Base-by-base conservation (phyloP, 1,140 invertebrate species). In the Lamellibrachia luymesi region DNA sequence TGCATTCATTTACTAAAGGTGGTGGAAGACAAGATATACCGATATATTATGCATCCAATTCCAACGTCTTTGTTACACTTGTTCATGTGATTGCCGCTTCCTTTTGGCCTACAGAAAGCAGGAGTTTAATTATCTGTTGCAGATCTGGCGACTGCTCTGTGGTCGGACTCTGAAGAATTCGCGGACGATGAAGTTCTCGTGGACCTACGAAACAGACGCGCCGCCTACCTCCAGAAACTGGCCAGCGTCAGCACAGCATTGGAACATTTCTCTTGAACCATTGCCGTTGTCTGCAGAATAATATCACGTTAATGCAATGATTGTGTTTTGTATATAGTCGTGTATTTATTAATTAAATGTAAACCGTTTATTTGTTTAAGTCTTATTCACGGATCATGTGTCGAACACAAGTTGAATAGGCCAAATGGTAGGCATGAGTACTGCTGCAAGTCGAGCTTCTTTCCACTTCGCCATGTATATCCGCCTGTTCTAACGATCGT, bases 151-250 rank as follows among this genome's bases (percentile, higher is more conserved):
- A 2, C 49, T 91, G 25, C 51, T 50, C 49, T 91, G 7, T 50
- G 51, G 2, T 91, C 91, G 49, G 91, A 91, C 49, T 50, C 49
- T 10, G 91, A 91, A 27, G 91, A 91, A 91, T 91, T 91, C 91
- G 49, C 91, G 13, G 91, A 91, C 10, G 91, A 91, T 25, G 91
- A 91, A 50, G 51, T 91, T 91, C 51, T 91, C 49, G 49, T 50
- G 10, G 91, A 91, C 27, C 51, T 91, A 91, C 91, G 91, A 25
- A 50, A 22, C 91, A 50, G 91, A 51, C 91, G 91, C 22, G 51
- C 49, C 2, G 49, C 51, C 4, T 91, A 91, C 25, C 91, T 91
- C 13, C 5, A 25, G 49, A 50, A 25, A 91, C 91, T 91, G 8
- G 49, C 49, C 25, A 25, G 49, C 91, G 51, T 91, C 51, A 51